Base-by-base conservation (phyloP, 2,888 invertebrate genomes). In the Dendrolimus houi region DNA sequence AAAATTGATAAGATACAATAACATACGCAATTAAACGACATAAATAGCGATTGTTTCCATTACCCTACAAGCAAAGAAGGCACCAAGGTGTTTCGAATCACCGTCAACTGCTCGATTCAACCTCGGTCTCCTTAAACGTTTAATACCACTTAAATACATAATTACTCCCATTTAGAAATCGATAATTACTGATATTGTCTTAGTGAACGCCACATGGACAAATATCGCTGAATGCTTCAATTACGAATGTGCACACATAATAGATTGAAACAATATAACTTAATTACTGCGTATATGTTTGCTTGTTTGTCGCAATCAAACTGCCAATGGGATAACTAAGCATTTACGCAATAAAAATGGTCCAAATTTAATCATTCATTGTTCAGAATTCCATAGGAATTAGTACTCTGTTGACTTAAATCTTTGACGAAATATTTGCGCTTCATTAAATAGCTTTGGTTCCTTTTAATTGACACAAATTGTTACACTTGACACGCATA, bases 281-380 rank as follows among this genome's bases (percentile, higher is more conserved):
- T 41, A 57, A 57, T 57, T 55, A 57, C 42, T 54, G 29, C 54
- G 52, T 12, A 41, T 52, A 52, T 57, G 53, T 54, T 54, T 47
- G 47, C 12, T 9, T 47, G 47, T 47, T 47, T 47, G 47, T 47
- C 47, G 47, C 47, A 7, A 47, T 47, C 12, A 9, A 12, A 0
- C 47, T 12, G 47, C 12, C 47, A 9, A 10, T 12, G 10, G 47
- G 47, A 9, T 47, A 47, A 47, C 47, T 47, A 47, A 47, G 47
- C 47, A 47, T 47, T 47, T 47, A 47, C 47, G 47, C 47, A 47
- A 47, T 47, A 47, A 9, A 12, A 0, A 12, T 47, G 47, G 47
- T 12, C 47, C 2, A 47, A 12, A 10, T 47, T 8, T 47, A 47
- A 47, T 47, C 47, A 47, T 47, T 6, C 47, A 47, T 47, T 47